These are phyloP conservation scores for Nycticorax nycticorax DNA, from an alignment of 2,113 vertebrate species.

Conservation along the genomic window DNA sequence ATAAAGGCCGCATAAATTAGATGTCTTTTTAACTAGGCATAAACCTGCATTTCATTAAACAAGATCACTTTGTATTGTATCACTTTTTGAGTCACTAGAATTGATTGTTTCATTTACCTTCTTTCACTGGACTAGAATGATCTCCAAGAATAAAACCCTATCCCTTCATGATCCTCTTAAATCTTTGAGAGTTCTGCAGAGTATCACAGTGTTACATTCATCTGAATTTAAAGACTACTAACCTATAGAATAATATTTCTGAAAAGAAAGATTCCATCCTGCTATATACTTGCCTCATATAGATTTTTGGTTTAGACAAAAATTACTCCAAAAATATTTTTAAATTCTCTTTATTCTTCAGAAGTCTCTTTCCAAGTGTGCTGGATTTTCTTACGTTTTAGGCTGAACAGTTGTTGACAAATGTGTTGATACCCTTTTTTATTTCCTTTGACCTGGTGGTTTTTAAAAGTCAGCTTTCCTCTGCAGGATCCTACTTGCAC, in stretches of 20 bases:
- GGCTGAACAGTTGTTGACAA: neutral
- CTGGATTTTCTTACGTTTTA: neutral
- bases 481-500: neutral
- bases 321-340: neutral
- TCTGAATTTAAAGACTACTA: neutral
- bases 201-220: neutral
- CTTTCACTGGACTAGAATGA: neutral
- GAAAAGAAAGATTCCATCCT: neutral
- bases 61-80: neutral
- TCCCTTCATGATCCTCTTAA: neutral
- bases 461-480: neutral
- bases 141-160: neutral
- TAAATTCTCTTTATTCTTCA: neutral
- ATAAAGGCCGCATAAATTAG: neutral
- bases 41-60: neutral
- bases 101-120: neutral
- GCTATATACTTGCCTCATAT: neutral
- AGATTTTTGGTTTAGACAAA: neutral
- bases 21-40: neutral
- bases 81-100: neutral
- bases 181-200: neutral
- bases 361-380: neutral
- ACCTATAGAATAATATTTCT: neutral
- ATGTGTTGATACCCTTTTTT: neutral
- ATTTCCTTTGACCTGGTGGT: neutral